These are phyloP conservation scores for Naja naja DNA, from an alignment of 2,113 vertebrate species.

Conservation along the genomic window DNA sequence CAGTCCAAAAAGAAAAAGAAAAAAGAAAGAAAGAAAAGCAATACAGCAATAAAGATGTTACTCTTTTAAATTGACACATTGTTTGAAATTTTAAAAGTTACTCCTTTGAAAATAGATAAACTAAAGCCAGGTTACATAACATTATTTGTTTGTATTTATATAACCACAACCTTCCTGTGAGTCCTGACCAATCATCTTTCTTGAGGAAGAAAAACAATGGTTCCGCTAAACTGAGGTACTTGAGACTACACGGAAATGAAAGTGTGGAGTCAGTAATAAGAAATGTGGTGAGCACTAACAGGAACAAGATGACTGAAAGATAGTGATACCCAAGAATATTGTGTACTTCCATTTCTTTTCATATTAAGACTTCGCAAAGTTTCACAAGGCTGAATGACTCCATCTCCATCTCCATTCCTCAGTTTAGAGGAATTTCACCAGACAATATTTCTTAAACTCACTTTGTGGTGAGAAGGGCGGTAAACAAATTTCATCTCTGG, in stretches of 20 bases:
- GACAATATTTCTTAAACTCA: not conserved
- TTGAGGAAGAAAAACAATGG: not conserved
- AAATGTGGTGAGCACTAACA: not conserved
- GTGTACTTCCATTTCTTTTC: constrained; percentile 12
- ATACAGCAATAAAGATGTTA: not conserved
- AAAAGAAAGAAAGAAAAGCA: too few relatives aligned
- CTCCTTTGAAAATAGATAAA: not conserved
- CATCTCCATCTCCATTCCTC: too few relatives aligned
- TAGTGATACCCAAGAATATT: not conserved
- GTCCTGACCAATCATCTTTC: not conserved
- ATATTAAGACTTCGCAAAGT: constrained; percentile 25
- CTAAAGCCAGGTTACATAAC: not conserved
- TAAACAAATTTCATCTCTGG: not conserved
- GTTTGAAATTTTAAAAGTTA: not conserved
- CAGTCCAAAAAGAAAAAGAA: not conserved
- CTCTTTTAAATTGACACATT: not conserved
- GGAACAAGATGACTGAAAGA: not conserved
- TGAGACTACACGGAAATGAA: not conserved
- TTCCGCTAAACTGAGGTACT: not conserved
- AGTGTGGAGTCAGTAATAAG: not conserved
- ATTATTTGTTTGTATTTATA: not conserved
- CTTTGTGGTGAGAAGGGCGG: too few relatives aligned
- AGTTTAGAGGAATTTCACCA: not conserved
- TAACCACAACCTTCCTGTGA: not conserved
- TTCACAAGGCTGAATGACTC: constrained; percentile 10